Conservation (phyloP, 2,888 invertebrate genomes). For the Microplitis manilae region DNA sequence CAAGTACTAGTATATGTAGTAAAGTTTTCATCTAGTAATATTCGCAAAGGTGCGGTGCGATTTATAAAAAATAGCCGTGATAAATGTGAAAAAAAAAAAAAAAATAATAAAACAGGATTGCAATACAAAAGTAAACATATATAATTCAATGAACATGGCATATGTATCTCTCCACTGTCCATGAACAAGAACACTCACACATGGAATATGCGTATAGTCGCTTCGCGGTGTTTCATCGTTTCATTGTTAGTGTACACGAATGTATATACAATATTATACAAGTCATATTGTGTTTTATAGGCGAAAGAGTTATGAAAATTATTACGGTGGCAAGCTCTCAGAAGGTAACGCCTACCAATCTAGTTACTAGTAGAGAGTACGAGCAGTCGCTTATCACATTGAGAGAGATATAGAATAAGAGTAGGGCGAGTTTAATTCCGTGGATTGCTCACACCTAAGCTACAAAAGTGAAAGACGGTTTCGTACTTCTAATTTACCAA, state of each 20-base stretch:
- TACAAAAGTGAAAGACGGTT: conserved; percentile 29
- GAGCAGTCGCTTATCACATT: conserved; percentile 49
- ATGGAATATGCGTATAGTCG: conserved; percentile 11
- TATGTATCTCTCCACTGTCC: not conserved
- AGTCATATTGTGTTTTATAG: conserved; percentile 44
- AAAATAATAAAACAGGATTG: conserved; percentile 9
- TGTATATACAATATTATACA: conserved; percentile 26
- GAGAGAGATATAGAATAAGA: conserved; percentile 42
- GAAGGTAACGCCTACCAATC: conserved; percentile 69
- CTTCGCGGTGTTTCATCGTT: conserved; percentile 10
- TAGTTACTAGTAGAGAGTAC: conserved; percentile 49
- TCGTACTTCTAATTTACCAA: conserved; percentile 37
- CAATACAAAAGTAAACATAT: conserved; percentile 11
- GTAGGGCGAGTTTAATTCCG: conserved; percentile 40
- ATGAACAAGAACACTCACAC: not conserved
- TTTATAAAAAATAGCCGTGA: conserved; percentile 13
- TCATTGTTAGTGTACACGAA: conserved; percentile 21
- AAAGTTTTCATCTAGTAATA: conserved; percentile 7
- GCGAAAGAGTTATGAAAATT: conserved; percentile 40
- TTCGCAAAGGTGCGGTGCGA: not conserved
- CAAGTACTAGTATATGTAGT: not conserved
- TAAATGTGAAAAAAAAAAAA: conserved; percentile 17
- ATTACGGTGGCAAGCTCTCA: conserved; percentile 40
- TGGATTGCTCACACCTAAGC: conserved; percentile 4
- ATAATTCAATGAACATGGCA: not conserved